Percentiles rank a stretch among this genome's conserved stretches.
Conservation (phyloP, 2,797 vertebrate species). For the Hippopotamyrus pictus region DNA sequence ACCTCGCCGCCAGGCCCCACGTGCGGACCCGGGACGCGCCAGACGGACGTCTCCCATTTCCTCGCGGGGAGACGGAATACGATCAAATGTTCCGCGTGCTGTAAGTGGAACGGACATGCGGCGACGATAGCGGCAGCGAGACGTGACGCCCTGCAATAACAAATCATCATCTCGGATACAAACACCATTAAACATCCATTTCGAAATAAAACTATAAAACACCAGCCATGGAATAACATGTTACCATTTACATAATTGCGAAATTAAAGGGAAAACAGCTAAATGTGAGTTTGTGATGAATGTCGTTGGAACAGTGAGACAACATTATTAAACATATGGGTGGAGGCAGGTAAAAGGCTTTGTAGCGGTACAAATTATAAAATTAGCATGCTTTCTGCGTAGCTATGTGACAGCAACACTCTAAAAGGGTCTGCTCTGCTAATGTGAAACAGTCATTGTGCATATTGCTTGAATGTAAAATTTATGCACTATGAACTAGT, state of each 20-base stretch:
- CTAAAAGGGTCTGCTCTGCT: neutral
- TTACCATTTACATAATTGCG: neutral
- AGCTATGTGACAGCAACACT: neutral
- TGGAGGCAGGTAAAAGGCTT: neutral
- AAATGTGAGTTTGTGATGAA: neutral
- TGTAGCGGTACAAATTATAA: constrained; percentile 5
- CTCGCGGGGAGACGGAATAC: neutral
- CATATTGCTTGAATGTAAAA: neutral
- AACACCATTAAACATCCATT: constrained; percentile 4
- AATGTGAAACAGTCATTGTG: neutral
- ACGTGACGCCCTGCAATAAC: neutral
- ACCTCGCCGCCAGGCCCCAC: neutral
- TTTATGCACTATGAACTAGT: neutral
- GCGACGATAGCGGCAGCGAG: neutral
- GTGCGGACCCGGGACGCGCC: neutral
- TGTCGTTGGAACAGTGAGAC: constrained; percentile 1
- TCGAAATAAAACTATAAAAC: neutral
- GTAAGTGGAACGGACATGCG: neutral
- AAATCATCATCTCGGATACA: neutral
- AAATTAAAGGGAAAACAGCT: neutral
- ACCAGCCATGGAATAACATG: neutral
- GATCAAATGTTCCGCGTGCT: neutral
- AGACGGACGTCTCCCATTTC: neutral
- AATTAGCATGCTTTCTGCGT: neutral
- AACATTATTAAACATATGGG: constrained; percentile 2